Conservation (phyloP, 2,113 vertebrate genomes). For the Tautogolabrus adspersus region DNA sequence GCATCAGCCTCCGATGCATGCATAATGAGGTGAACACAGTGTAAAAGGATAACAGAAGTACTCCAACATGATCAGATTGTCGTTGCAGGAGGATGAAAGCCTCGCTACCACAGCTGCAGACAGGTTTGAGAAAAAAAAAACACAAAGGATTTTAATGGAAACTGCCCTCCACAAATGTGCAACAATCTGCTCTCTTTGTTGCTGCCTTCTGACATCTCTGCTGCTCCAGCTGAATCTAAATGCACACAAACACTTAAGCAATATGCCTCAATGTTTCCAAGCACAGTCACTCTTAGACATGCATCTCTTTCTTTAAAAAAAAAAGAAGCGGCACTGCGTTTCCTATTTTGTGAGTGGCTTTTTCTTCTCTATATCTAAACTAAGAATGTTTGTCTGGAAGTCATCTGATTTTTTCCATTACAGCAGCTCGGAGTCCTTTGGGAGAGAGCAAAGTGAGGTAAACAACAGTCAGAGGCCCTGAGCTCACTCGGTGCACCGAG, state of each 20-base stretch:
- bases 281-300: slow-evolving; percentile 24
- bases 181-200: slow-evolving; percentile 25
- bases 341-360: neutral
- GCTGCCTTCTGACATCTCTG: slow-evolving; percentile 21
- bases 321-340: neutral
- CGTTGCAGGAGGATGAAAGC: slow-evolving; percentile 50
- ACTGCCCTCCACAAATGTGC: slow-evolving; percentile 16
- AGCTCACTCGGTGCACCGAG: slow-evolving; percentile 46
- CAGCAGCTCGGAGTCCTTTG: slow-evolving; percentile 62
- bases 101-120: slow-evolving; percentile 1
- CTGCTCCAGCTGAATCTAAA: slow-evolving; percentile 38
- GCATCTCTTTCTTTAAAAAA: slow-evolving; percentile 9
- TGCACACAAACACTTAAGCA: slow-evolving; percentile 32
- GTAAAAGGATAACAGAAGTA: slow-evolving; percentile 35
- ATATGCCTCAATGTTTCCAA: slow-evolving; percentile 15
- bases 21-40: slow-evolving; percentile 48
- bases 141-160: slow-evolving; percentile 8
- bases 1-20: slow-evolving; percentile 42
- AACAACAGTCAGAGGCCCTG: slow-evolving; percentile 75
- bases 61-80: slow-evolving; percentile 45
- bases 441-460: slow-evolving; percentile 68
- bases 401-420: slow-evolving; percentile 77
- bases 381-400: slow-evolving; percentile 39
- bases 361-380: slow-evolving; percentile 21
- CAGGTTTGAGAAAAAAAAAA: neutral